Evolutionary conservation across 2,888 invertebrate genomes (phyloP).

Genomic region (Platynereis dumerilii): DNA sequence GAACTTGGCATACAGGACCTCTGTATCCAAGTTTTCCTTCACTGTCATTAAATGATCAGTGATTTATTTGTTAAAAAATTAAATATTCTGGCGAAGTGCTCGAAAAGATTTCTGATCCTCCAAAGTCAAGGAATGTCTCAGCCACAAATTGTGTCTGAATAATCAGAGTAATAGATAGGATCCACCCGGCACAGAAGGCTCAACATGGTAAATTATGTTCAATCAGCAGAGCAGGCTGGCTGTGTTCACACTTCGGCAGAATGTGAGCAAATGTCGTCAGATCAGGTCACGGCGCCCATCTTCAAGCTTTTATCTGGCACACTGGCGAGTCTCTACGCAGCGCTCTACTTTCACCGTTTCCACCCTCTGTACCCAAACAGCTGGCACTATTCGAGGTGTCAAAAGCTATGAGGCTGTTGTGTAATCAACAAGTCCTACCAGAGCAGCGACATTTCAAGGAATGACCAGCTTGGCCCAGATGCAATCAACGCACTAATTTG

Average conservation of each 20-base stretch:
- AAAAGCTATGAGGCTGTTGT: no score
- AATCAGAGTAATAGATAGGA: slow-evolving; percentile 21
- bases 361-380: no score
- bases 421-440: no score
- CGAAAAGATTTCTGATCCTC: slow-evolving; percentile 11
- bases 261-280: not conserved
- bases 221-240: no score
- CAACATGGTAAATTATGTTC: not conserved
- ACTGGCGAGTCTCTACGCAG: not conserved
- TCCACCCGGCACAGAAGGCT: slow-evolving; percentile 4
- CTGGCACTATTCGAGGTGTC: no score
- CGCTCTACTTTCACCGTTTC: slow-evolving; percentile 7
- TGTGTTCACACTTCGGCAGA: no score
- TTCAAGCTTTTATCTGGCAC: not conserved
- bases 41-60: no score
- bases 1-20: not conserved
- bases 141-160: slow-evolving; percentile 19
- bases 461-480: no score
- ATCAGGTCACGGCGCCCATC: not conserved
- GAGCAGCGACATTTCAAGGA: no score
- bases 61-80: no score
- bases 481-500: not conserved
- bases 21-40: not conserved
- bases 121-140: slow-evolving; percentile 6
- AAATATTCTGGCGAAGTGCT: not conserved